These are phyloP conservation scores for Periophthalmodon schlosseri DNA, from an alignment of 2,113 vertebrate species.

Conservation along the genomic window DNA sequence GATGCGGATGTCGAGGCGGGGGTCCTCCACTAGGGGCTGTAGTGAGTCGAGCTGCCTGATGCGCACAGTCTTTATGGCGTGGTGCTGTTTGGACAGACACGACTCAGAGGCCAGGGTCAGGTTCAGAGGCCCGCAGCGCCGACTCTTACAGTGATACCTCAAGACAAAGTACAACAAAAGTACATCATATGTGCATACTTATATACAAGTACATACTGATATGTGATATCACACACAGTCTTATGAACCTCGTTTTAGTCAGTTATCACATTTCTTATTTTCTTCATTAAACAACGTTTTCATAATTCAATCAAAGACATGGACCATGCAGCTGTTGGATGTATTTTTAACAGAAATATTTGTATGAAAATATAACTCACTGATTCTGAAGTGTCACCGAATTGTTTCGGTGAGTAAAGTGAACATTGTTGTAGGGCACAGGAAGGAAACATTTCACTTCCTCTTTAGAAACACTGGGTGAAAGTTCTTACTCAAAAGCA, in stretches of 20 bases:
- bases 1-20: conserved; percentile 85
- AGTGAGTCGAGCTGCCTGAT: conserved; percentile 88
- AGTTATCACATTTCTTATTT: too few species aligned
- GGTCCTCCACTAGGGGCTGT: conserved; percentile 87
- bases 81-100: conserved; percentile 85
- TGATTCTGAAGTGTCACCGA: too few species aligned
- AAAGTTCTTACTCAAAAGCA: too few species aligned
- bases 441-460: background rate
- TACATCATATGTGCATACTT: background rate
- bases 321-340: too few species aligned
- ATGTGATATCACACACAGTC: too few species aligned
- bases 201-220: background rate
- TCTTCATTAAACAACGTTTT: too few species aligned
- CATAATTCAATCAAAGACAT: too few species aligned
- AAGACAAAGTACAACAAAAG: background rate
- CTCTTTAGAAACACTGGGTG: background rate
- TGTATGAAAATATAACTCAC: too few species aligned
- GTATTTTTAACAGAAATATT: too few species aligned
- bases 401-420: background rate
- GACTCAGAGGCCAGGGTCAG: conserved; percentile 86
- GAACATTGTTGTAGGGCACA: background rate
- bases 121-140: conserved; percentile 90
- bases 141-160: conserved; percentile 87
- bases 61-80: conserved; percentile 90
- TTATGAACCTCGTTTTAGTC: too few species aligned